Evolutionary conservation across 2,113 vertebrate genomes (phyloP).

Genomic region (Chascanopsetta lugubris): DNA sequence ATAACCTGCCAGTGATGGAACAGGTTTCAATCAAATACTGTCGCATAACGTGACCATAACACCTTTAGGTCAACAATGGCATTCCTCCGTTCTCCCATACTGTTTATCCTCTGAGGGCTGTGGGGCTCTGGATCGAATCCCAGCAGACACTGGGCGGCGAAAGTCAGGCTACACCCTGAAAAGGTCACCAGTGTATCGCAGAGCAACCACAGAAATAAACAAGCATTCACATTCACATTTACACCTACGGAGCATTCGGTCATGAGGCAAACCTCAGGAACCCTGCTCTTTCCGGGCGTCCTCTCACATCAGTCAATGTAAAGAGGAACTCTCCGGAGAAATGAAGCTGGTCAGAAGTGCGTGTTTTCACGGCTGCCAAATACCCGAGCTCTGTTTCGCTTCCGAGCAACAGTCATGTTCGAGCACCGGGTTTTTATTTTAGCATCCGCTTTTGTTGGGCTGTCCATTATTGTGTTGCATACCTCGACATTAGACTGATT

Average conservation of each 20-base stretch:
- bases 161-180: too few relatives aligned
- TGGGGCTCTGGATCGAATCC: too few relatives aligned
- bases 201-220: too few relatives aligned
- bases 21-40: conserved; percentile 7
- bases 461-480: conserved; percentile 46
- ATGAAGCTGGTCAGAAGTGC: too few relatives aligned
- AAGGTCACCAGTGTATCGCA: too few relatives aligned
- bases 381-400: conserved; percentile 1
- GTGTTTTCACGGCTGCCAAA: conserved; percentile 10
- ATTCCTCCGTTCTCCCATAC: neutral
- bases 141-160: too few relatives aligned
- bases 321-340: neutral
- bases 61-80: neutral
- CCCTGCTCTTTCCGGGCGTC: neutral
- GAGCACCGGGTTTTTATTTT: conserved; percentile 28
- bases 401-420: neutral
- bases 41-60: conserved; percentile 6
- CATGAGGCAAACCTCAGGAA: conserved; percentile 1
- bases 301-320: neutral
- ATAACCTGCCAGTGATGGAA: conserved; percentile 14
- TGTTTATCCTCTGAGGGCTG: too few relatives aligned
- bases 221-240: too few relatives aligned
- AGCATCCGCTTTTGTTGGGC: conserved; percentile 34
- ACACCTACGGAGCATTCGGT: too few relatives aligned
- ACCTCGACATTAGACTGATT: conserved; percentile 58